phyloP scores from a whole-genome alignment of 2,888 invertebrate species.

The Uropetala carovei region DNA sequence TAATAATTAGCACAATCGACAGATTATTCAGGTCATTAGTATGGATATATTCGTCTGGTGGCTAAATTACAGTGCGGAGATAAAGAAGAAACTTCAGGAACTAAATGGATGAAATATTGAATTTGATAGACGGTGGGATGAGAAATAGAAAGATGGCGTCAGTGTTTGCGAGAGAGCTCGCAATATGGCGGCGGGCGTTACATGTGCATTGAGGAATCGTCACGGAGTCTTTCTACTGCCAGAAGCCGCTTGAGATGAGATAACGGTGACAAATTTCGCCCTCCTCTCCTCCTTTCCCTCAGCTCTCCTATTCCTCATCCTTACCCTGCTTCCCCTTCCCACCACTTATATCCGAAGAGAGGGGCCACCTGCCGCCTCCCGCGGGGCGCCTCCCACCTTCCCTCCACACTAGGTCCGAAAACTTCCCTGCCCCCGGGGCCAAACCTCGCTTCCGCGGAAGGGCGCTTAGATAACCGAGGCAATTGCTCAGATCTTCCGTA shows the following conservation, averaged over 20 bases:
- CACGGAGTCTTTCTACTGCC: conserved; percentile 10
- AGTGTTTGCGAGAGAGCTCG: neutral
- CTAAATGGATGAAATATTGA: neutral
- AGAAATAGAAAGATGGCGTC: neutral
- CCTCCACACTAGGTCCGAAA: too few relatives aligned
- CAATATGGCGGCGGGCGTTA: neutral
- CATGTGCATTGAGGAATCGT: conserved; percentile 5
- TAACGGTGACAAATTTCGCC: conserved; percentile 35
- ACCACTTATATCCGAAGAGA: neutral
- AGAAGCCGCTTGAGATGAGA: conserved; percentile 19
- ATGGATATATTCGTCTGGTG: neutral
- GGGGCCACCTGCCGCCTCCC: conserved; percentile 22
- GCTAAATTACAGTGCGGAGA: neutral
- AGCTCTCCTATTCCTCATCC: neutral
- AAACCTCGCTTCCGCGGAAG: conserved; percentile 8
- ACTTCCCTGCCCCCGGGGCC: neutral
- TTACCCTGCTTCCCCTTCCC: neutral
- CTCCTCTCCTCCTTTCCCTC: neutral
- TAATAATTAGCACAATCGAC: neutral
- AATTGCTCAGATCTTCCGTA: neutral
- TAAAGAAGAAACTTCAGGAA: neutral
- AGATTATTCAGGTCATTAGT: neutral
- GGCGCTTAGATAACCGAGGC: neutral
- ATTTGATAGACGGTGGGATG: neutral
- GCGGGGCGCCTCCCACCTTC: neutral